These are phyloP conservation scores for Steinernema hermaphroditum DNA, from an alignment of 2,888 invertebrate species.

Conservation along the genomic window DNA sequence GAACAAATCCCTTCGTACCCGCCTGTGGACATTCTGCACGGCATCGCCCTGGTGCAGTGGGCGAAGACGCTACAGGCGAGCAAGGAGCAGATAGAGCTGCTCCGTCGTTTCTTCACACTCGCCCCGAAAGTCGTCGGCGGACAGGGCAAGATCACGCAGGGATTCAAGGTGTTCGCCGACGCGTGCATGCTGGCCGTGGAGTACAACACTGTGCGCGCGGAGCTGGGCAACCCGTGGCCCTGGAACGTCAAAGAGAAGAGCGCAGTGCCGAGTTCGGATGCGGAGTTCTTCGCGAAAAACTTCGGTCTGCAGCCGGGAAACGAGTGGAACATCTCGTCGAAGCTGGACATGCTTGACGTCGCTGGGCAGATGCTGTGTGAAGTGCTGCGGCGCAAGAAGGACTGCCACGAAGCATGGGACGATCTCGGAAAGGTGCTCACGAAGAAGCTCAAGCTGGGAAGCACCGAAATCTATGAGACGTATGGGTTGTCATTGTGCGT, in stretches of 20 bases:
- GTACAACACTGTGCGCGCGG: background rate
- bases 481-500: background rate
- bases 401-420: conserved; percentile 20
- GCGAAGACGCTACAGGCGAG: conserved; percentile 13
- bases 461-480: conserved; percentile 17
- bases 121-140: background rate
- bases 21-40: background rate
- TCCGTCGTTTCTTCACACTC: conserved; percentile 25
- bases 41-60: background rate
- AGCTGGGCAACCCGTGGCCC: background rate
- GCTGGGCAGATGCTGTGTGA: conserved; percentile 7
- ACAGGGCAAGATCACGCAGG: background rate
- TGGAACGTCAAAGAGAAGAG: background rate
- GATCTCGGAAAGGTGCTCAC: conserved; percentile 33
- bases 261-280: background rate
- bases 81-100: conserved; percentile 29
- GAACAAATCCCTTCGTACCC: background rate
- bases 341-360: background rate
- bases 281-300: conserved; percentile 1
- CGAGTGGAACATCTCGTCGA: conserved; percentile 4
- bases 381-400: conserved; percentile 21
- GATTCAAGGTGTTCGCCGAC: background rate
- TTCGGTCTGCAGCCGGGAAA: background rate
- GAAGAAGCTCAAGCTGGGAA: background rate
- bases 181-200: conserved; percentile 7